Evolutionary conservation across 2,113 vertebrate genomes (phyloP).

Genomic region (Xyrauchen texanus): DNA sequence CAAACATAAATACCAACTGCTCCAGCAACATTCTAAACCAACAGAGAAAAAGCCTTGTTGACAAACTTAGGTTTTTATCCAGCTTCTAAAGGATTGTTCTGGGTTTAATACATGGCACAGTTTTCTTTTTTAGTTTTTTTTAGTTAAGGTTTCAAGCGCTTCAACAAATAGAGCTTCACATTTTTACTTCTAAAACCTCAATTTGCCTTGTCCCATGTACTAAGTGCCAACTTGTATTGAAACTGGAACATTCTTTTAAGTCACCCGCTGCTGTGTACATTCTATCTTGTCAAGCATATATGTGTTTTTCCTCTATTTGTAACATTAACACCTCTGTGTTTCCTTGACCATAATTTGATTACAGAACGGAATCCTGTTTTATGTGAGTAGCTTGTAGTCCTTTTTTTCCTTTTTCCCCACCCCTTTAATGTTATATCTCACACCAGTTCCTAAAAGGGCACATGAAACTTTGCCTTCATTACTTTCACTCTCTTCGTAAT

Average conservation of each 20-base stretch:
- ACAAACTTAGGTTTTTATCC: background rate
- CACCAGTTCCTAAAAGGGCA: background rate
- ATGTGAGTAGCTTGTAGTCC: constrained; percentile 83
- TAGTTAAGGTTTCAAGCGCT: too few relatives aligned
- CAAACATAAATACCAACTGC: background rate
- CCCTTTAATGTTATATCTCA: constrained; percentile 44
- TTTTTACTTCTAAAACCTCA: too few relatives aligned
- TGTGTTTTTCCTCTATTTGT: constrained; percentile 48
- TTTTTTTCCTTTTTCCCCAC: constrained; percentile 55
- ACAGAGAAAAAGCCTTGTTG: background rate
- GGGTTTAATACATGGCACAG: background rate
- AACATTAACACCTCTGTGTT: constrained; percentile 66
- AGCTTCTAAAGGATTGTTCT: background rate
- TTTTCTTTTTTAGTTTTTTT: too few relatives aligned
- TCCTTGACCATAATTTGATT: constrained; percentile 68
- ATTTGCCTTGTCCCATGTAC: too few relatives aligned
- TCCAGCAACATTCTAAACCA: constrained; percentile 3
- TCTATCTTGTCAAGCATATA: constrained; percentile 5
- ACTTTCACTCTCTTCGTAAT: background rate
- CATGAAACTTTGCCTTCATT: background rate
- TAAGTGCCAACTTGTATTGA: background rate
- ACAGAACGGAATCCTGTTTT: constrained; percentile 81
- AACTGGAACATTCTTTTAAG: background rate
- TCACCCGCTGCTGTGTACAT: background rate
- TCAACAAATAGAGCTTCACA: too few relatives aligned